Base-by-base conservation (phyloP, 2,113 vertebrate genomes). In the Ceyx margarethae region DNA sequence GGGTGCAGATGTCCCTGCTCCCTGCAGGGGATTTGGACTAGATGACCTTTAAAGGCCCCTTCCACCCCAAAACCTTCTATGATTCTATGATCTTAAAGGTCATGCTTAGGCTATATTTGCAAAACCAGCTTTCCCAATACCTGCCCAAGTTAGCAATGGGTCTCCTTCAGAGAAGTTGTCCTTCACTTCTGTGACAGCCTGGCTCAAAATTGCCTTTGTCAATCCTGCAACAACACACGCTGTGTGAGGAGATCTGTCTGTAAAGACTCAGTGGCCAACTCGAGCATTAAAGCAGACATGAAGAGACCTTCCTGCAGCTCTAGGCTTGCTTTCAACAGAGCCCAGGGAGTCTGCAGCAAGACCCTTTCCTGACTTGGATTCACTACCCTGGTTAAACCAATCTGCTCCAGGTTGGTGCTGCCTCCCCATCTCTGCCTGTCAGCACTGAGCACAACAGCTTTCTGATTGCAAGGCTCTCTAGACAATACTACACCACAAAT, bases 311-410 rank as follows among this genome's bases (percentile, higher is more conserved):
- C 37, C 74, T 57, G 61, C 43, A 72, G 69, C 77, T 28, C 61
- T 4, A 33, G 43, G 11, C 26, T 85, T 35, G 21, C 42, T 51
- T 51, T 9, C 62, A 42, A 10, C 4, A 12, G 4, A 33, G 23
- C 17, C 29, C 35, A 19, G 37, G 15, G 25, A 23, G 5, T 1
- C 33, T 40, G 40, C 13, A 23, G 35, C 37, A 78, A 82, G 74
- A 37, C 1, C 40, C 35, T 50, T 9, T 26, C 58, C 57, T 4
- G 5, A 2, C 35, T 53, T 5, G 25, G 6, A 6, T 37, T 26
- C 42, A 0, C 6, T 33, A 5, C 15, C 43, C 51, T 11, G 2
- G 4, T n/a, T 23, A 25, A 35, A 35, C 3, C 0, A 0, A 65
- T 60, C 31, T 35, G 5, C 11, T 83, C 68, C 42, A 48, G 86